Percentiles rank a stretch among this genome's conserved stretches.
Conservation (phyloP, 2,888 invertebrate genomes). For the Leucania comma region DNA sequence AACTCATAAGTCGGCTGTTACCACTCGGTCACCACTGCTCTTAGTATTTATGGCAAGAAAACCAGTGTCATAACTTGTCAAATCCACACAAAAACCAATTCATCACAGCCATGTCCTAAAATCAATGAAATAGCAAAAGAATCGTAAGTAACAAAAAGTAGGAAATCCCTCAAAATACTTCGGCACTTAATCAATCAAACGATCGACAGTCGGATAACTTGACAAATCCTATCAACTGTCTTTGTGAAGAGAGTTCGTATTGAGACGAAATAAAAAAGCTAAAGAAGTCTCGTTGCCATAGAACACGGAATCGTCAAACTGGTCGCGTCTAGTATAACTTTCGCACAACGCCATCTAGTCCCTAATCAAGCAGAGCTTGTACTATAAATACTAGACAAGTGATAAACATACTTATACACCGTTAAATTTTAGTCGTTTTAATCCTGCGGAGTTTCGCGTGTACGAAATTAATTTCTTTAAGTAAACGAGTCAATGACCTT, state of each 20-base stretch:
- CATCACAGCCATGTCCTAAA: slow-evolving; percentile 20
- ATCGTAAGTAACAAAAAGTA: slow-evolving; percentile 40
- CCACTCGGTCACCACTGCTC: too few species aligned
- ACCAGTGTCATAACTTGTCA: background rate
- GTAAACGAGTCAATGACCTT: too few species aligned
- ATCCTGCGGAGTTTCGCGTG: too few species aligned
- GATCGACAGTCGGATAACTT: slow-evolving; percentile 59
- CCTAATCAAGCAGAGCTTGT: too few species aligned
- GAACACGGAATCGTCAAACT: background rate
- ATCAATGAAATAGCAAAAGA: slow-evolving; percentile 37
- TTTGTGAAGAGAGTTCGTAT: slow-evolving; percentile 51
- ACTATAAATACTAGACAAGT: too few species aligned
- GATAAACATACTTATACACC: too few species aligned
- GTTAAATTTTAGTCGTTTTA: too few species aligned
- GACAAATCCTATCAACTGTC: slow-evolving; percentile 62
- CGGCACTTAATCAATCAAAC: slow-evolving; percentile 65
- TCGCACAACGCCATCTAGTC: too few species aligned
- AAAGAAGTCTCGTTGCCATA: slow-evolving; percentile 30
- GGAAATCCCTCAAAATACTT: slow-evolving; percentile 43
- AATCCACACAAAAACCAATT: slow-evolving; percentile 26
- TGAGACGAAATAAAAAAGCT: slow-evolving; percentile 25
- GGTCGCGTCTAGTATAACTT: too few species aligned
- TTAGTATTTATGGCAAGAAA: background rate
- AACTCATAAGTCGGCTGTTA: too few species aligned
- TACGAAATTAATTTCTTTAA: too few species aligned